Evolutionary conservation across 2,888 invertebrate genomes (phyloP), one percentile per base, ranked within the genome.

Genomic region (Tetranychus truncatus): DNA sequence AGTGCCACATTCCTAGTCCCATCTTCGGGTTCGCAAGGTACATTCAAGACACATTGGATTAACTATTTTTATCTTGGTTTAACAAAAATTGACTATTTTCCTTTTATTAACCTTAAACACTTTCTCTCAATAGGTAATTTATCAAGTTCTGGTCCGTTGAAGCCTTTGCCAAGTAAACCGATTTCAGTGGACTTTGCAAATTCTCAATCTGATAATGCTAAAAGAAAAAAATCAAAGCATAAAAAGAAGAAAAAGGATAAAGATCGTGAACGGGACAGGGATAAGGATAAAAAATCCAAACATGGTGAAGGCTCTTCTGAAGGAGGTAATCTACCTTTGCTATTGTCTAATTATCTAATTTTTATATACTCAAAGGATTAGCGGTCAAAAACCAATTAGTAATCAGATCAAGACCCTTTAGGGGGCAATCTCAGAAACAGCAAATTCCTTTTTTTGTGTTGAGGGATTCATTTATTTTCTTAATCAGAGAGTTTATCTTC

Each of bases 151-250:
- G 55, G 55, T 15, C 55, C 55, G 55, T 55, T 55, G 15, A 55
- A 55, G 55, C 55, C 9, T 55, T 55, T 55, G 55, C 55, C 55
- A 55, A 55, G 55, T 55, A 55, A 55, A 55, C 55, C 55, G 7
- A 55, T 55, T 9, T 55, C 55, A 55, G 55, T 55, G 55, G 55
- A 55, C 55, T 55, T 15, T 55, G 55, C 15, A 55, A 55, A 55
- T 55, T 24, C 82, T 34, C 80, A 81, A 18, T 78, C 81, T 44
- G 80, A 81, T 20, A 80, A 81, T 34, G 79, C 82, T 18, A 82
- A 82, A 75, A 82, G 82, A 75, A 81, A 82, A 75, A 82, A 82
- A 77, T 80, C 80, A 20, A 81, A 81, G 76, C 81, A 81, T 74
- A 80, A 81, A 74, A 83, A 83, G 79, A 82, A 82, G 76, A 81